Base-by-base conservation (phyloP, 2,113 vertebrate genomes). In the Delphinus delphis region DNA sequence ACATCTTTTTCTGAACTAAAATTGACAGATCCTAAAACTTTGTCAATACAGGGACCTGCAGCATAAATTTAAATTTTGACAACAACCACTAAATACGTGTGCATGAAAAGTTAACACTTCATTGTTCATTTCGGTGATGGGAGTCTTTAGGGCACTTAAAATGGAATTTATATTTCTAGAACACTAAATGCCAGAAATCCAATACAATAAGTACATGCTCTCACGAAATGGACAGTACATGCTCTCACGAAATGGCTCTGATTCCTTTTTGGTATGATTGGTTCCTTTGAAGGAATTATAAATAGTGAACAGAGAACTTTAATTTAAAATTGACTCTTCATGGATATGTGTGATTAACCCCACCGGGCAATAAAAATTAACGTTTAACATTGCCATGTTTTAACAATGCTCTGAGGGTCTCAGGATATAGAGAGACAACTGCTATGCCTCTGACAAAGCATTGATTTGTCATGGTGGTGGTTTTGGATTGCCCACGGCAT, bases 251-350 rank as follows among this genome's bases (percentile, higher is more conserved):
- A 98, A 97, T 44, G 93, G 50, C 21, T 98, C 86, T 95, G 97
- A 97, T 96, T 94, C 58, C 81, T 18, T 92, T 97, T 93, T 67
- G 96, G 12, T 96, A 84, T 44, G 93, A 95, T 93, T 86, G 96
- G 86, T 93, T 97, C 97, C 96, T 98, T 96, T 97, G 98, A 98
- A 93, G 65, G 98, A 98, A 98, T 96, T 96, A 55, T 79, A 98
- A 98, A 98, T 97, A 99, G 98, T 96, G 95, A 97, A 96, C 28
- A 79, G 88, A 92, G 83, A 94, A 92, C 47, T 96, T 97, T 98
- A 99, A 99, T 98, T 99, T 97, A 98, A 98, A 98, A 97, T 92
- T 31, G 93, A 98, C 79, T 98, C 95, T 98, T 98, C 81, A 67
- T 88, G 15, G 93, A 98, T 98, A 93, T 53, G 88, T 97, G 88